Conservation (phyloP, 2,797 vertebrate species). For the Falco concolor region DNA sequence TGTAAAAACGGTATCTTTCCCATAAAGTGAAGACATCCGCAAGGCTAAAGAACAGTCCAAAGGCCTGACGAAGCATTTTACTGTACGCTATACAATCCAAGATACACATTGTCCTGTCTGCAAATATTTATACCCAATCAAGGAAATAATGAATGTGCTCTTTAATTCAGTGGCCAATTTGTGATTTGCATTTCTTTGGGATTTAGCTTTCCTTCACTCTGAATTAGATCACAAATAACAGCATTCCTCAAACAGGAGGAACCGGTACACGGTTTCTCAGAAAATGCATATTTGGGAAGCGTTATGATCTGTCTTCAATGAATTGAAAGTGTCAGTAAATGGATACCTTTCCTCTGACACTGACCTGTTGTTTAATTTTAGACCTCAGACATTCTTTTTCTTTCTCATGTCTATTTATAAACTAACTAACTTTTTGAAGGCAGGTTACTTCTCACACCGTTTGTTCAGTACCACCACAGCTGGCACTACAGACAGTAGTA, state of each 20-base stretch:
- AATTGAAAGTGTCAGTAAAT: not conserved
- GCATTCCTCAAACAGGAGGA: not conserved
- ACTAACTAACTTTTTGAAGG: not conserved
- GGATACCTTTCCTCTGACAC: not conserved
- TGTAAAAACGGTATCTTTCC: not conserved
- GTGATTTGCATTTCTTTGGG: not conserved
- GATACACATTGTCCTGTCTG: not conserved
- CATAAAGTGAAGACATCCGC: not conserved
- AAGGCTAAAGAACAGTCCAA: not conserved
- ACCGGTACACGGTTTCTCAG: not conserved
- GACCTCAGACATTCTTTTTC: not conserved
- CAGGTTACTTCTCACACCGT: not conserved
- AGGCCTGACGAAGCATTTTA: not conserved
- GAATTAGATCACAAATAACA: not conserved
- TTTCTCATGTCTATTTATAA: not conserved
- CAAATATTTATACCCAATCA: not conserved
- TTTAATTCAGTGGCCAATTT: not conserved
- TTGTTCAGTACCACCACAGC: not conserved
- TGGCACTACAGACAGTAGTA: not conserved
- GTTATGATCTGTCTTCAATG: not conserved
- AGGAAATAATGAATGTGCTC: not conserved
- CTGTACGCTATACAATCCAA: not conserved
- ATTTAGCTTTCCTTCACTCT: not conserved
- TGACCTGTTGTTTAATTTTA: not conserved
- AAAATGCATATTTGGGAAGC: not conserved